Evolutionary conservation across 2,797 vertebrate genomes (phyloP).

Genomic region (Atherinosoma microstoma): DNA sequence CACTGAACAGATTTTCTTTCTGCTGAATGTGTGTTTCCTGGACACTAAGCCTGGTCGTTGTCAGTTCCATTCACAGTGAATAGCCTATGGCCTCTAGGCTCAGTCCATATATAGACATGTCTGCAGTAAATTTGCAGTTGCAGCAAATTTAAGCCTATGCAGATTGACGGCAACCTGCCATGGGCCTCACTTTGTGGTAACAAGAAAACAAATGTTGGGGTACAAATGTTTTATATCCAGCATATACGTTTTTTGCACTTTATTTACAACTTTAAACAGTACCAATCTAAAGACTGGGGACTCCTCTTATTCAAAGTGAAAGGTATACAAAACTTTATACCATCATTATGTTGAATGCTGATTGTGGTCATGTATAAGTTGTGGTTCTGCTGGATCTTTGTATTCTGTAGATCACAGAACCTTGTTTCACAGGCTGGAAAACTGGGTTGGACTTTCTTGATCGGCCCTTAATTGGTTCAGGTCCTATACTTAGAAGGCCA

Average conservation of each 20-base stretch:
- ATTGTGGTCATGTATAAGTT: background rate
- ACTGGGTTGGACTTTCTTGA: no score
- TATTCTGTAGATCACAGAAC: background rate
- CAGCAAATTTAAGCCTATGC: slow-evolving; percentile 68
- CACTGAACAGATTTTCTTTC: slow-evolving; percentile 43
- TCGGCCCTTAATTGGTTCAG: no score
- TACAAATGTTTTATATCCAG: background rate
- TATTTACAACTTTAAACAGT: background rate
- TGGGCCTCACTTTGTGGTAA: slow-evolving; percentile 38
- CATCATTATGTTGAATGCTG: background rate
- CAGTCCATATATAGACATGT: slow-evolving; percentile 64
- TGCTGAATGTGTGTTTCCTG: slow-evolving; percentile 73
- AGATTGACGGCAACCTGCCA: slow-evolving; percentile 65
- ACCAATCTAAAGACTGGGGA: background rate
- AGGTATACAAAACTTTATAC: no score
- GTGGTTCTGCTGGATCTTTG: background rate
- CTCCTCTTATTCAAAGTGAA: background rate
- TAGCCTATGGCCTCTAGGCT: slow-evolving; percentile 70
- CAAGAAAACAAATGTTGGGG: slow-evolving; percentile 20
- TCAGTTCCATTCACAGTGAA: slow-evolving; percentile 73
- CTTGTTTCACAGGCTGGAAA: no score
- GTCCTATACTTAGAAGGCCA: no score
- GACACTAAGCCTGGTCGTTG: slow-evolving; percentile 70
- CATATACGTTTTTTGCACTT: background rate
- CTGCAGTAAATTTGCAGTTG: slow-evolving; percentile 70